These are phyloP conservation scores for Vollenhovia emeryi DNA, from an alignment of 1,140 invertebrate species.

Conservation along the genomic window DNA sequence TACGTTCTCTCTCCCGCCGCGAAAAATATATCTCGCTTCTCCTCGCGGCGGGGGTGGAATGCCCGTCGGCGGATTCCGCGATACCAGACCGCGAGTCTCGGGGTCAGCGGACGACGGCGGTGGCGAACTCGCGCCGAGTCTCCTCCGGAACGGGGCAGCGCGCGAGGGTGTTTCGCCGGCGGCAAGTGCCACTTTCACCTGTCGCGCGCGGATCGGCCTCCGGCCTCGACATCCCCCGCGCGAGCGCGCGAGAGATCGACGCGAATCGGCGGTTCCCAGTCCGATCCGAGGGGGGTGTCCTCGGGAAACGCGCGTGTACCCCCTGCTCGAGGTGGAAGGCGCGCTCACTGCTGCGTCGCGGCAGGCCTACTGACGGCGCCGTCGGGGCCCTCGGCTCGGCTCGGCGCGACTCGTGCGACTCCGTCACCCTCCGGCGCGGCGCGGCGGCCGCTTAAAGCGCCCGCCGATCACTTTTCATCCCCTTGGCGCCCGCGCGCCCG, in stretches of 20 bases:
- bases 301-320: constrained; percentile 31
- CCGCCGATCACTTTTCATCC: constrained; percentile 78
- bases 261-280: not conserved
- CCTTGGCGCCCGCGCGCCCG: constrained; percentile 57
- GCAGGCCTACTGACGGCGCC: constrained; percentile 79
- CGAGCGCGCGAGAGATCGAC: not conserved
- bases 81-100: not conserved
- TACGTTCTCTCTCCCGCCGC: not conserved
- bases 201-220: not conserved
- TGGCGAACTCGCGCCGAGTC: constrained; percentile 21
- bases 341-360: constrained; percentile 81
- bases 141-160: not conserved
- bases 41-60: not conserved
- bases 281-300: not conserved
- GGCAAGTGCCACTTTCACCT: not conserved
- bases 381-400: constrained; percentile 69
- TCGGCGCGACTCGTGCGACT: constrained; percentile 73
- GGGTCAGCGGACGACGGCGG: not conserved
- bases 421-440: constrained; percentile 70
- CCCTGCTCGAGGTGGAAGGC: constrained; percentile 60
- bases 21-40: not conserved
- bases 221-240: not conserved
- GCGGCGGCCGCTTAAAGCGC: constrained; percentile 75
- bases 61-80: not conserved
- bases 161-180: not conserved